A percentile compares a stretch with the other conserved stretches of the same genome.
phyloP scores from a whole-genome alignment of 2,888 invertebrate genomes.

The Drosophila anomalata region DNA sequence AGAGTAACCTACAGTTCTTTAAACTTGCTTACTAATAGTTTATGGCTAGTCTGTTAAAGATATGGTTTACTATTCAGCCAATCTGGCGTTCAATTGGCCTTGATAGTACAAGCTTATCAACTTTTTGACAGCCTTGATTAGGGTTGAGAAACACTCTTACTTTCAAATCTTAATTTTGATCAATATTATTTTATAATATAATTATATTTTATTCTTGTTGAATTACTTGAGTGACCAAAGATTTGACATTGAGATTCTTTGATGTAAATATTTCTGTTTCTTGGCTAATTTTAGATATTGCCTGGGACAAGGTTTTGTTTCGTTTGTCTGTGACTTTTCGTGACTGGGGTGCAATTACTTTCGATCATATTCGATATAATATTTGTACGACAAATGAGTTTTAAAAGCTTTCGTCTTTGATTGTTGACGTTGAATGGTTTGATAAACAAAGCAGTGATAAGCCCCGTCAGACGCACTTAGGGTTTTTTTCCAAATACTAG shows the following conservation, averaged over 20 bases:
- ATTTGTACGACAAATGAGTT: constrained; percentile 58
- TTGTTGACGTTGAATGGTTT: constrained; percentile 14
- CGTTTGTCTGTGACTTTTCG: constrained; percentile 20
- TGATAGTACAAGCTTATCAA: background rate
- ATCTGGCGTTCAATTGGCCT: background rate
- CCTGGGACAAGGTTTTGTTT: constrained; percentile 13
- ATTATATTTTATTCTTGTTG: background rate
- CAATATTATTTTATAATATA: background rate
- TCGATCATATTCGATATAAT: constrained; percentile 30
- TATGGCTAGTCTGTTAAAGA: background rate
- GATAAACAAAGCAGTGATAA: constrained; percentile 24
- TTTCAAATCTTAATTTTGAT: background rate
- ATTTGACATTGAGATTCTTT: constrained; percentile 1
- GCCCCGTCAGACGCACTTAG: constrained; percentile 1
- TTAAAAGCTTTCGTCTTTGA: constrained; percentile 11
- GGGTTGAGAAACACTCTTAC: background rate
- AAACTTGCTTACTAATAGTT: too few relatives aligned
- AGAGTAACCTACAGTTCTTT: too few relatives aligned
- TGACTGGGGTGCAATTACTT: constrained; percentile 43
- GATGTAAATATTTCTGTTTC: constrained; percentile 9
- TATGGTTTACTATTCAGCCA: background rate
- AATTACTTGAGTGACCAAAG: background rate
- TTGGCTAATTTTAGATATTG: constrained; percentile 1
- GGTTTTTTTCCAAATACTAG: constrained; percentile 4
- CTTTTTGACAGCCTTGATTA: background rate